A percentile compares a stretch with the other conserved stretches of the same genome.
These are phyloP conservation scores for Lampropteryx suffumata DNA, from an alignment of 2,888 invertebrate genomes.

Conservation along the genomic window DNA sequence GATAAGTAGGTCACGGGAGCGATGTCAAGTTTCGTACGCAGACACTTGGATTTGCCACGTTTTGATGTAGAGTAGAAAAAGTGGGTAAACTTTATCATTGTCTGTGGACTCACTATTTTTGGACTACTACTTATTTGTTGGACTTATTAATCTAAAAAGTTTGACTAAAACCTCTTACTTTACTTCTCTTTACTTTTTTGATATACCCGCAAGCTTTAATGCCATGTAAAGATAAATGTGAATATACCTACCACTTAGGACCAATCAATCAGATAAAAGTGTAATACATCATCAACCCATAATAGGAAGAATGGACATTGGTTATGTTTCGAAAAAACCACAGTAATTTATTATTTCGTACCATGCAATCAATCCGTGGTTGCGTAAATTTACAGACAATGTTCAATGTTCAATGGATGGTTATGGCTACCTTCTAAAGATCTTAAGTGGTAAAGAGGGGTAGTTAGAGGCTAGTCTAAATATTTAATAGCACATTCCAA, in stretches of 20 bases:
- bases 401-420: too few species aligned
- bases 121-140: slow-evolving; percentile 1
- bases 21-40: slow-evolving; percentile 45
- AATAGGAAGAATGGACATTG: background rate
- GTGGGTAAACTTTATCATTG: slow-evolving; percentile 6
- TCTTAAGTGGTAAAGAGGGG: too few species aligned
- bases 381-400: too few species aligned
- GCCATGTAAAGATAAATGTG: too few species aligned
- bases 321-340: slow-evolving; percentile 9
- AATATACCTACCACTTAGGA: background rate
- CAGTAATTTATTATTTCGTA: background rate
- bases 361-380: background rate
- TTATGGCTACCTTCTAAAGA: too few species aligned
- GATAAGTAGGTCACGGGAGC: slow-evolving; percentile 62
- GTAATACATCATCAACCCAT: background rate
- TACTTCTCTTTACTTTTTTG: background rate
- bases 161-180: background rate
- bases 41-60: slow-evolving; percentile 34
- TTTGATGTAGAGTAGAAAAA: slow-evolving; percentile 18
- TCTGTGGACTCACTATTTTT: background rate
- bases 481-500: too few species aligned
- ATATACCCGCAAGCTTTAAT: background rate
- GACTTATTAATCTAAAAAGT: too few species aligned
- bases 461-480: too few species aligned
- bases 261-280: slow-evolving; percentile 4